Evolutionary conservation across 2,888 invertebrate genomes (phyloP), one percentile per base, ranked within the genome.

Genomic region (Rhingia campestris): DNA sequence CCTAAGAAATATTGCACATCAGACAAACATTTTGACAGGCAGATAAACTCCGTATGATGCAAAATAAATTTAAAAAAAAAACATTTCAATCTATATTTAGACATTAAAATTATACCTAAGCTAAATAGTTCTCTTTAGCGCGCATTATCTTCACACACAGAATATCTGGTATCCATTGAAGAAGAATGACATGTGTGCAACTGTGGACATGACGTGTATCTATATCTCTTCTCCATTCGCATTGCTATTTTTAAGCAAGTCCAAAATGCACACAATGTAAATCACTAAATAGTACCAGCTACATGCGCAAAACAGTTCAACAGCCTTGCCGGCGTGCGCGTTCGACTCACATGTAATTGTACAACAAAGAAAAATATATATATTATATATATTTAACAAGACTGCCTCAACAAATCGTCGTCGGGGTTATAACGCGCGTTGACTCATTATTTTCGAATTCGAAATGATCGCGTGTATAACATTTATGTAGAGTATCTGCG

Each of bases 361-460:
- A 58, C 58, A 12, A 39, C 45, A 54, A 49, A 43, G 32, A 41
- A 66, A n/a, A n/a, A n/a, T n/a, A n/a, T n/a, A n/a, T n/a, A n/a
- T n/a, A n/a, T n/a, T n/a, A n/a, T n/a, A 56, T 22, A 22, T 22
- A 22, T 22, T 2, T 22, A 67, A 75, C 51, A 70, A 69, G 75
- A 81, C 81, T 81, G 66, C 82, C 82, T 77, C 79, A 79, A 82
- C 82, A 79, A 67, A 73, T 30, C 37, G 53, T 47, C 54, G 22
- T 9, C 41, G 56, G 61, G 63, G 37, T 30, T 33, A 54, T 51
- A 51, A 64, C 35, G 59, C 56, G 12, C 4, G 47, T 7, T 82
- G 82, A 82, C 49, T 82, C 82, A 82, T 45, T 37, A 9, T 69
- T 22, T 22, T 53, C 35, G 63, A 47, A 39, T 72, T 77, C 33